Percentiles rank a stretch among this genome's conserved stretches.
Evolutionary conservation across 2,113 vertebrate genomes (phyloP).

Genomic region (Heloderma charlesbogerti): DNA sequence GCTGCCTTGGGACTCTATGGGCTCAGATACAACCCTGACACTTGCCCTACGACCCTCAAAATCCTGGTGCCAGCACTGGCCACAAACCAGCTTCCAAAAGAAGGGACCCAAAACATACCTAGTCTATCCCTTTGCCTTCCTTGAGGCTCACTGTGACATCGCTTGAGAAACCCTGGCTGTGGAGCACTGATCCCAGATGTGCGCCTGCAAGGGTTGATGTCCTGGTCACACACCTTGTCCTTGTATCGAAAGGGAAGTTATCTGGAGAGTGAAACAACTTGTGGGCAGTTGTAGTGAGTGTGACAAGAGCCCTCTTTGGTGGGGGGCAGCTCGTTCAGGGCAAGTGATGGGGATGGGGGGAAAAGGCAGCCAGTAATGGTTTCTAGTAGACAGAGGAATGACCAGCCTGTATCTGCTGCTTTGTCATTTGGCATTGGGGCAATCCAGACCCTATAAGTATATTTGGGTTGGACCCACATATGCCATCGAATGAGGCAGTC

Average conservation of each 20-base stretch:
- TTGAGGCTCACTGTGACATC: neutral
- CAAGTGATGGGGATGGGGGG: neutral
- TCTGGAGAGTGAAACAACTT: neutral
- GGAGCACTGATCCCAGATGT: neutral
- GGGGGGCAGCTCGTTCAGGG: neutral
- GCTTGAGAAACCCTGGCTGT: neutral
- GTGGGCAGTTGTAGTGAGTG: neutral
- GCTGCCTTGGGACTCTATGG: no score
- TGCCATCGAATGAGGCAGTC: no score
- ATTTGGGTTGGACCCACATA: neutral
- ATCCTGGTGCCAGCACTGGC: no score
- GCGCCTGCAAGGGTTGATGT: neutral
- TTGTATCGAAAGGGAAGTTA: neutral
- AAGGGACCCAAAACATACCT: neutral
- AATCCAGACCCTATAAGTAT: conserved; percentile 5
- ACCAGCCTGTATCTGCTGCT: neutral
- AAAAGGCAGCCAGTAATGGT: neutral
- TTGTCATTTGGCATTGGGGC: neutral
- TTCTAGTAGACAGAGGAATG: neutral
- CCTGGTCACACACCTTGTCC: rapidly evolving
- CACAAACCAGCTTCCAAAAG: neutral
- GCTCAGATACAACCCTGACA: no score
- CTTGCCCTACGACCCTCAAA: no score
- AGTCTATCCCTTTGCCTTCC: neutral
- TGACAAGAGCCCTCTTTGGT: neutral